phyloP scores from a whole-genome alignment of 2,888 invertebrate species.

The Euclidia mi region DNA sequence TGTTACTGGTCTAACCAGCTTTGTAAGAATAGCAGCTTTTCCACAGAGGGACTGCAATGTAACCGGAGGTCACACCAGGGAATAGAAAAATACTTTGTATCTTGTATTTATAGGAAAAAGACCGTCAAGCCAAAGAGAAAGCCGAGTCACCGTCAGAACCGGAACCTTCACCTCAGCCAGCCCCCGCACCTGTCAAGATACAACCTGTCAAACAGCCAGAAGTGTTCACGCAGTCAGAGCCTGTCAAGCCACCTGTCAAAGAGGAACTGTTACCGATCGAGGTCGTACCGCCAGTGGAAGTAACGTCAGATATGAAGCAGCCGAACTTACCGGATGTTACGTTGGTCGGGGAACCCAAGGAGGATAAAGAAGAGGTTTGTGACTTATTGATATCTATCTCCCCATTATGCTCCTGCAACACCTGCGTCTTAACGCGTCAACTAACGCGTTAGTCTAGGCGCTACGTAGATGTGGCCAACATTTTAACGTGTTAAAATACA shows the following conservation, averaged over 20 bases:
- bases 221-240: slow-evolving; percentile 5
- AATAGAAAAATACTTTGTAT: too few species aligned
- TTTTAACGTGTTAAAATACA: too few species aligned
- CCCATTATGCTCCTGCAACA: too few species aligned
- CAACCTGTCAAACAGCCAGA: slow-evolving; percentile 12
- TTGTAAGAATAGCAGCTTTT: too few species aligned
- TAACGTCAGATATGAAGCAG: slow-evolving; percentile 29
- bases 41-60: too few species aligned
- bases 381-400: background rate
- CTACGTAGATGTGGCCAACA: too few species aligned
- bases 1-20: too few species aligned
- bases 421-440: too few species aligned
- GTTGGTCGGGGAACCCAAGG: slow-evolving; percentile 74
- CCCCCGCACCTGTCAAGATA: slow-evolving; percentile 13
- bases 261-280: background rate
- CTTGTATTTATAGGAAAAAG: slow-evolving; percentile 74
- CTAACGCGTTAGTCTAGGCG: too few species aligned
- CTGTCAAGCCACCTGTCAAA: slow-evolving; percentile 5
- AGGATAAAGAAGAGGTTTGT: slow-evolving; percentile 73
- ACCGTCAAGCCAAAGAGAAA: slow-evolving; percentile 66
- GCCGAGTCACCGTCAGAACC: slow-evolving; percentile 42
- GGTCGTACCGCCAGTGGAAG: slow-evolving; percentile 25
- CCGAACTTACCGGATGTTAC: slow-evolving; percentile 81
- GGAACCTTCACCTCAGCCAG: slow-evolving; percentile 9
- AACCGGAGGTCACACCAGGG: too few species aligned